Conservation (phyloP, 2,113 vertebrate species). For the Plestiodon gilberti region DNA sequence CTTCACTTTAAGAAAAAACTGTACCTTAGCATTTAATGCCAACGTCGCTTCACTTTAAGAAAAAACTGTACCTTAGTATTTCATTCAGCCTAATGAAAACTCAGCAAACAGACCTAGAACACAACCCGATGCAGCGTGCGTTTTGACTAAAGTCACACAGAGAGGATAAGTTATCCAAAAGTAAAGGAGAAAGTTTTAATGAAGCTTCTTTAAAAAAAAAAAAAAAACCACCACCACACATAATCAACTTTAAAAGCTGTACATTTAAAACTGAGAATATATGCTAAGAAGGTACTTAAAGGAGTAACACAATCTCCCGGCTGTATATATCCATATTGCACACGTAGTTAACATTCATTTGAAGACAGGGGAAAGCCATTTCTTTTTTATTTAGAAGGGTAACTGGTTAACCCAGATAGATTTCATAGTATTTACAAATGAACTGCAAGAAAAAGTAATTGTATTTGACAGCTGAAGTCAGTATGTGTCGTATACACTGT, state of each 20-base stretch:
- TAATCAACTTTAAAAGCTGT: background rate
- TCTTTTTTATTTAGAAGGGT: too few relatives aligned
- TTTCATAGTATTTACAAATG: too few relatives aligned
- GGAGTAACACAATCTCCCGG: too few relatives aligned
- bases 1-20: constrained; percentile 41
- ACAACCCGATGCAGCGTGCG: constrained; percentile 14
- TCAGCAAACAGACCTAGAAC: constrained; percentile 35
- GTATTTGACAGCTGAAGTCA: too few relatives aligned
- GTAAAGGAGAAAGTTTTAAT: background rate
- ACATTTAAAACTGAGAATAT: background rate
- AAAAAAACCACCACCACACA: too few relatives aligned
- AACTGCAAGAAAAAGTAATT: too few relatives aligned
- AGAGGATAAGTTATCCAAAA: background rate
- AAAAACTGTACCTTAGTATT: background rate
- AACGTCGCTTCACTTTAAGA: constrained; percentile 53
- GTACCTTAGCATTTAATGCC: constrained; percentile 38
- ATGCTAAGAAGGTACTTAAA: background rate
- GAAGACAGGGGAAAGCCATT: too few relatives aligned
- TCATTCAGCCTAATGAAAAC: background rate
- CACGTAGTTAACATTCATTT: too few relatives aligned
- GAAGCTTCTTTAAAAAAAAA: background rate
- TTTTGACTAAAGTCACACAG: background rate
- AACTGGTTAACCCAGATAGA: too few relatives aligned
- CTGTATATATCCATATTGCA: too few relatives aligned
- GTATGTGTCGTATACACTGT: too few relatives aligned